Conservation (phyloP, 1,140 invertebrate species). For the Diachasma alloeum region DNA sequence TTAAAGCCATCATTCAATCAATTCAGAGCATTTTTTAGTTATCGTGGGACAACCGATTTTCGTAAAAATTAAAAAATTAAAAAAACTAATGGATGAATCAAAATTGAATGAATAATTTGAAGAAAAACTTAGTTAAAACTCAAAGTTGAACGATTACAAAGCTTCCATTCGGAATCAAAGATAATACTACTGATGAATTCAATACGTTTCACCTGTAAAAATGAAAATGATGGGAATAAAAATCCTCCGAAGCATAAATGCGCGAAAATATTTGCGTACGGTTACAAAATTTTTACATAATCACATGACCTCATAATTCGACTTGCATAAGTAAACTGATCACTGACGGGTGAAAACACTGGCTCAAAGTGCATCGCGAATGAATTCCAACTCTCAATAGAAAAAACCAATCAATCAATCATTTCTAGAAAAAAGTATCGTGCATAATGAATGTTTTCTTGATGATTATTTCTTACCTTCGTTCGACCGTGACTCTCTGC, state of each 20-base stretch:
- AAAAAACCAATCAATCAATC: neutral
- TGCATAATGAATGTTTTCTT: neutral
- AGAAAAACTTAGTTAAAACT: no score
- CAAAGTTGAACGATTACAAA: no score
- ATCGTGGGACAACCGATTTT: no score
- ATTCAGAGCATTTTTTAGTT: no score
- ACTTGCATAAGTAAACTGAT: neutral
- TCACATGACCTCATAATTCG: neutral
- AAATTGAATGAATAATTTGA: no score
- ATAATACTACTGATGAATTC: no score
- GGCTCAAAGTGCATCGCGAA: neutral
- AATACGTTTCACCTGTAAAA: no score
- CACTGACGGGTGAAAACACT: neutral
- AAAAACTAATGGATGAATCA: no score
- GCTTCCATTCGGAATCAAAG: no score
- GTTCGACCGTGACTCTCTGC: conserved; percentile 68
- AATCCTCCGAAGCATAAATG: neutral
- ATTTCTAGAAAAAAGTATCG: no score
- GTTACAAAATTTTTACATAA: neutral
- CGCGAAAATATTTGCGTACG: neutral
- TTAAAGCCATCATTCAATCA: no score
- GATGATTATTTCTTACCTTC: conserved; percentile 67
- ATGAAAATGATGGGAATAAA: neutral
- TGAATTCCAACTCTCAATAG: neutral
- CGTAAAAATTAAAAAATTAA: no score